Evolutionary conservation across 2,113 vertebrate species (phyloP), one percentile per base, ranked within the genome.

Genomic region (Scatophagus argus): DNA sequence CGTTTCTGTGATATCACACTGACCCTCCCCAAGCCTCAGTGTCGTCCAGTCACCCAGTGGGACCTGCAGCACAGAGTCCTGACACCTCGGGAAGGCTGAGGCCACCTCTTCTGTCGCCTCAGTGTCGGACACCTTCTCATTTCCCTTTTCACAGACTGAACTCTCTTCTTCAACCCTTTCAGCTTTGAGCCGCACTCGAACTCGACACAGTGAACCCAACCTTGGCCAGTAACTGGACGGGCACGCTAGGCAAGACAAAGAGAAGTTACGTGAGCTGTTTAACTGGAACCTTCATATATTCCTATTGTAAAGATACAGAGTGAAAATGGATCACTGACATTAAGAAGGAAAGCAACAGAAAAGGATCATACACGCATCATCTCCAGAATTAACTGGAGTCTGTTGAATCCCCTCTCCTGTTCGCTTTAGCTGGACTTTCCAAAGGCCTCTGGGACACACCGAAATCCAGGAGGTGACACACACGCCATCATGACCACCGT

Each of bases 1-100:
- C 3, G 93, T 88, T 65, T 97, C 97, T 51, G 92, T 81, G 25
- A 96, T 39, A 8, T 96, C 95, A 9, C 96, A 96, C 79, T 96
- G 94, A 1, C 94, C 95, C 29, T 94, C 95, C 19, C 95, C 95
- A 0, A 96, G 71, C 44, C 84, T 90, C 70, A 96, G 32, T 1
- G 85, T 63, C 7, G 72, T 91, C 95, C 94, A 97, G 11, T 83
- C 88, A 81, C 90, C 94, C 59, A 91, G 88, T 39, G 89, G 92
- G 46, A 95, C 80, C 85, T 94, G 95, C 56, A 95, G 89, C 31
- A 91, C 91, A 41, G 94, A 85, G 31, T 88, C 87, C 44, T 64
- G 93, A 52, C 83, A 82, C 85, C 89, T 85, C n/a, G 70, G 85
- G 63, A 71, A 55, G 2, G 80, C 46, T 0, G 82, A 19, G 27